phyloP scores from a whole-genome alignment of 1,140 invertebrate species.

The Augochlora pura region DNA sequence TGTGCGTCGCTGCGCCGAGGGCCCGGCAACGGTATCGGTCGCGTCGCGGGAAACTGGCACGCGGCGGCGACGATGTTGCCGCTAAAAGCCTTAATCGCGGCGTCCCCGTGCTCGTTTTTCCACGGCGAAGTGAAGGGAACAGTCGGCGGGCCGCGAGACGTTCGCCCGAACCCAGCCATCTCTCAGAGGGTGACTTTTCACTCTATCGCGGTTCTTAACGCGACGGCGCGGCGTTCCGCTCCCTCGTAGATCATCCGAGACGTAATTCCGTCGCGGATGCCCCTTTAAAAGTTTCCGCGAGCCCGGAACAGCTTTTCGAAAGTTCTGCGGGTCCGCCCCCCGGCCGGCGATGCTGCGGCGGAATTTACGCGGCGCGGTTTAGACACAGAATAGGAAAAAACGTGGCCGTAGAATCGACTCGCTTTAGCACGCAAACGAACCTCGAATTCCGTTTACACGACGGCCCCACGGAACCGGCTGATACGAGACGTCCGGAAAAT shows the following conservation, averaged over 20 bases:
- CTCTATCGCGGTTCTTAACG: constrained; percentile 32
- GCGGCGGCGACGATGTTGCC: constrained; percentile 24
- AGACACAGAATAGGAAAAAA: constrained; percentile 1
- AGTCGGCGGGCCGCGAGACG: constrained; percentile 26
- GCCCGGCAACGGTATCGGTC: no score
- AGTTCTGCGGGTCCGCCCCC: neutral
- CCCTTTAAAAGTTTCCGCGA: constrained; percentile 39
- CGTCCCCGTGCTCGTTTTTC: constrained; percentile 40
- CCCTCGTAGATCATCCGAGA: constrained; percentile 26
- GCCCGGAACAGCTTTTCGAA: neutral
- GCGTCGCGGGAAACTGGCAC: constrained; percentile 1
- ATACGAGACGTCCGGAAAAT: constrained; percentile 5
- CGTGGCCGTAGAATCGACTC: neutral
- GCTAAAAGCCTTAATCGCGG: constrained; percentile 67
- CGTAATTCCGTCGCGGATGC: constrained; percentile 13
- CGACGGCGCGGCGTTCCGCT: constrained; percentile 26
- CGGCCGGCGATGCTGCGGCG: constrained; percentile 6
- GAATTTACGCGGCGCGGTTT: constrained; percentile 8
- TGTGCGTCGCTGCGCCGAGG: no score
- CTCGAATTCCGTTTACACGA: constrained; percentile 25
- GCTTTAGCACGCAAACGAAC: constrained; percentile 23
- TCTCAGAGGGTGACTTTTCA: constrained; percentile 43
- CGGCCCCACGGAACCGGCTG: constrained; percentile 6
- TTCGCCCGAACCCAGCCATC: constrained; percentile 12
- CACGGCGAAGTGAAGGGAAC: constrained; percentile 45